Evolutionary conservation across 1,140 invertebrate species (phyloP).

Genomic region (Diorhabda carinulata): DNA sequence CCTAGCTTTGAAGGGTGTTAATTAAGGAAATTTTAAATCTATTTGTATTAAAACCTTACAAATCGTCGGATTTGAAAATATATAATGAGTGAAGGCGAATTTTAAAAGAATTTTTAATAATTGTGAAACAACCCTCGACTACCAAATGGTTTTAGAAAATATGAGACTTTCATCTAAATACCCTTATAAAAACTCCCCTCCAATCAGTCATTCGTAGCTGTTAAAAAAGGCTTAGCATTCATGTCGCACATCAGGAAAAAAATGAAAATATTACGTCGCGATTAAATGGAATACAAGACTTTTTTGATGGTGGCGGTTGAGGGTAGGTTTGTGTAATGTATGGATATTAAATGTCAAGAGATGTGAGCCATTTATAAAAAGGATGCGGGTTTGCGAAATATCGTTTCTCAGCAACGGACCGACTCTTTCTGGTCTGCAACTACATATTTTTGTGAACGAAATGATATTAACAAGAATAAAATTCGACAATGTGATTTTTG

Average conservation of each 20-base stretch:
- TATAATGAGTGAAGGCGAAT: no score
- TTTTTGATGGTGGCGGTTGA: slow-evolving; percentile 27
- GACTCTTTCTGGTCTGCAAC: background rate
- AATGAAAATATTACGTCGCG: slow-evolving; percentile 24
- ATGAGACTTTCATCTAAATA: background rate
- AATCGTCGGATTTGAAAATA: no score
- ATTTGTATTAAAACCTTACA: no score
- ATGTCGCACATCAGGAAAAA: slow-evolving; percentile 15
- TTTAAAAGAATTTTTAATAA: no score
- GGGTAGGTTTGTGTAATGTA: slow-evolving; percentile 40
- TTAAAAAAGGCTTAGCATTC: slow-evolving; percentile 16
- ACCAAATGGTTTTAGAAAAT: background rate
- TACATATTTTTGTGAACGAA: background rate
- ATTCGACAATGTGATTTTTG: no score
- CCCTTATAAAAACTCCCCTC: background rate
- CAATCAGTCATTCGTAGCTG: slow-evolving; percentile 11
- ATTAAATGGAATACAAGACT: slow-evolving; percentile 33
- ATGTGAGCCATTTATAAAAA: slow-evolving; percentile 42
- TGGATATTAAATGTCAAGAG: slow-evolving; percentile 44
- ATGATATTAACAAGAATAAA: background rate
- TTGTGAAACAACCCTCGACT: no score
- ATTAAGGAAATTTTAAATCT: no score
- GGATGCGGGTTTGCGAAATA: slow-evolving; percentile 36
- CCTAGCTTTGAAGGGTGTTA: no score
- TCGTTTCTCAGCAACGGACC: slow-evolving; percentile 20